These are phyloP conservation scores for Thalassarche chlororhynchos DNA, from an alignment of 2,113 vertebrate species.

Conservation along the genomic window DNA sequence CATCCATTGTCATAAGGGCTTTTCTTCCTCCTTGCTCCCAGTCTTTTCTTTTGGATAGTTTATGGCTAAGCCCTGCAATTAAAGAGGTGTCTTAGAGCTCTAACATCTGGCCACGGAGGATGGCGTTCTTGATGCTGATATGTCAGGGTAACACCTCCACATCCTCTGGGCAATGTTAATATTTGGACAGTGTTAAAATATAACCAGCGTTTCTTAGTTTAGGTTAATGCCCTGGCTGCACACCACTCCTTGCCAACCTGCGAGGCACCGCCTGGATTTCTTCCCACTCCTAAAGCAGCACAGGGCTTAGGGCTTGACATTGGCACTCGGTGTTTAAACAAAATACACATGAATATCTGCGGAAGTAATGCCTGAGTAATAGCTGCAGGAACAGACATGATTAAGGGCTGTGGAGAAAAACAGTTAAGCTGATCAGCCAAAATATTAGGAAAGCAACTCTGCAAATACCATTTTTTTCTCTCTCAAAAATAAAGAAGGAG, in stretches of 20 bases:
- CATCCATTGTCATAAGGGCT: accelerated
- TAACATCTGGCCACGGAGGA: accelerated
- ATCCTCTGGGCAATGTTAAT: not conserved
- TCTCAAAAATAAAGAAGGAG: not conserved
- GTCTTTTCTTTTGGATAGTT: accelerated
- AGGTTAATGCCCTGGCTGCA: not conserved
- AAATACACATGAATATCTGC: not conserved
- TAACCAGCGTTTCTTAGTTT: accelerated
- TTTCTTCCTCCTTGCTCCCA: not conserved
- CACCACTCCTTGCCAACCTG: not conserved
- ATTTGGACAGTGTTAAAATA: not conserved
- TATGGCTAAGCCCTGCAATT: accelerated
- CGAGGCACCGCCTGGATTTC: not conserved
- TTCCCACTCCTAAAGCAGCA: not conserved
- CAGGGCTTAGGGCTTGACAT: not conserved
- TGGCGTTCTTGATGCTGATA: accelerated
- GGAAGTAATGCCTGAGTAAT: not conserved
- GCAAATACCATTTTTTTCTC: not conserved
- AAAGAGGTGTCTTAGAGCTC: not conserved
- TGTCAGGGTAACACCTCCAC: not conserved
- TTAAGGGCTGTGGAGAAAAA: not conserved
- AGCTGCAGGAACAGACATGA: not conserved
- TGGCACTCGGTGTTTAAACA: not conserved
- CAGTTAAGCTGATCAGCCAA: not conserved
- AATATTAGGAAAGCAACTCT: not conserved